Evolutionary conservation across 92 coral and sea anemone genomes (phyloP), one percentile per base, ranked within the genome.

Genomic region (Hydrozoanthus gracilis): DNA sequence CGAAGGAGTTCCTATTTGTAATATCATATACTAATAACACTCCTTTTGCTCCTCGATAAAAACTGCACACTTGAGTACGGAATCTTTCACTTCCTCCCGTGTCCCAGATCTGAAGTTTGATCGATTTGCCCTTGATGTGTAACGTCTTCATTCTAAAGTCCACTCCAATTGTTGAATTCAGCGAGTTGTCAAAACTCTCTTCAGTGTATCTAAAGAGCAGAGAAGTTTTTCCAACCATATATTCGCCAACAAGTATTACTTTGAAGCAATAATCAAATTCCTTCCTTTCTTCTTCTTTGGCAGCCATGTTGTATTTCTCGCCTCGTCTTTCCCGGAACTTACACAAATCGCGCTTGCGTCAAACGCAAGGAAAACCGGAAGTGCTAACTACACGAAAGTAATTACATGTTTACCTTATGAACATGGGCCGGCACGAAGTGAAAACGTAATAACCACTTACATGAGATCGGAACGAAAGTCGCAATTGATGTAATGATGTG

Each of bases 31-130:
- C 92, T 86, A 94, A 54, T 14, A 94, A 13, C 8, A 92, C 95
- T 51, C 98, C 98, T 17, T 55, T 76, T 27, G 95, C 98, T 5
- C 95, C 94, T 6, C 98, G 94, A 76, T 92, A 94, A 72, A 90
- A 94, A 52, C 88, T 92, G 9, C 88, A 88, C 71, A 73, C 87
- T 11, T 95, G 92, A 2, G 95, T 92, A 3, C 90, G 92, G 78
- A 94, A 94, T 65, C 98, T 20, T 70, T 94, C 98, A 44, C 88
- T 95, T 2, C 98, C 95, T 8, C 95, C 98, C 6, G 95, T 90
- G 61, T 94, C 98, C 98, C 98, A 94, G 66, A 94, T 92, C 82
- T 94, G 98, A 0, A 94, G 94, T 58, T 94, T 94, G 58, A 94
- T 83, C 52, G 70, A 76, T 77, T 79, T 94, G n/a, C 80, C 88